A percentile compares a stretch with the other conserved stretches of the same genome.
phyloP scores from a whole-genome alignment of 1,140 invertebrate species.

The Macrobrachium rosenbergii region DNA sequence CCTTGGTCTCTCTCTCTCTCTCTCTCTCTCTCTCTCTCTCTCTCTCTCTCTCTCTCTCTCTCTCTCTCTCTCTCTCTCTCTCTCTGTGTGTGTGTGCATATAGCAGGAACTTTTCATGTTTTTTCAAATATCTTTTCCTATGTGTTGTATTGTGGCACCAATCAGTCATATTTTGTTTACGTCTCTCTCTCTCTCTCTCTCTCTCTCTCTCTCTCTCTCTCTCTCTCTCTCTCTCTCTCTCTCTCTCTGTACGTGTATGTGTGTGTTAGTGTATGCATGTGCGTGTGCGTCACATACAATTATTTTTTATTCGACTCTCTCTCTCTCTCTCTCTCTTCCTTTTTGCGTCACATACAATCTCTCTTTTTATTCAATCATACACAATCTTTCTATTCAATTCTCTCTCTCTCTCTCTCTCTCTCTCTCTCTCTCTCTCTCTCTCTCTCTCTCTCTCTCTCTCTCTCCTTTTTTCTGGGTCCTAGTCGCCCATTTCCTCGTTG shows the following conservation, averaged over 20 bases:
- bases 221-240: no score
- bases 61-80: background rate
- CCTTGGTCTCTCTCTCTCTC: background rate
- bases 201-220: no score
- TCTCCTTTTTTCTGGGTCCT: background rate
- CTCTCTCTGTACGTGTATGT: no score
- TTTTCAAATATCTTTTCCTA: no score
- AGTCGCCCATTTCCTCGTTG: background rate
- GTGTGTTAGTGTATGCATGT: no score
- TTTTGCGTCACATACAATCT: background rate
- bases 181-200: no score
- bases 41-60: background rate
- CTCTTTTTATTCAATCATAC: background rate
- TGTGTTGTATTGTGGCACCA: no score
- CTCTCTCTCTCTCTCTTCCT: background rate
- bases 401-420: constrained; percentile 29
- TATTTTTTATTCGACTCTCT: no score
- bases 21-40: background rate
- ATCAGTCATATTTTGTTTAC: no score
- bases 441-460: background rate
- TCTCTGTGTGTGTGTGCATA: background rate
- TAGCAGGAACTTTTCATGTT: no score
- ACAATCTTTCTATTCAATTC: constrained; percentile 4
- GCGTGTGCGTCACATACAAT: no score
- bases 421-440: background rate